Evolutionary conservation across 2,113 vertebrate genomes (phyloP), one percentile per base, ranked within the genome.

Genomic region (Halcyon malimbica): DNA sequence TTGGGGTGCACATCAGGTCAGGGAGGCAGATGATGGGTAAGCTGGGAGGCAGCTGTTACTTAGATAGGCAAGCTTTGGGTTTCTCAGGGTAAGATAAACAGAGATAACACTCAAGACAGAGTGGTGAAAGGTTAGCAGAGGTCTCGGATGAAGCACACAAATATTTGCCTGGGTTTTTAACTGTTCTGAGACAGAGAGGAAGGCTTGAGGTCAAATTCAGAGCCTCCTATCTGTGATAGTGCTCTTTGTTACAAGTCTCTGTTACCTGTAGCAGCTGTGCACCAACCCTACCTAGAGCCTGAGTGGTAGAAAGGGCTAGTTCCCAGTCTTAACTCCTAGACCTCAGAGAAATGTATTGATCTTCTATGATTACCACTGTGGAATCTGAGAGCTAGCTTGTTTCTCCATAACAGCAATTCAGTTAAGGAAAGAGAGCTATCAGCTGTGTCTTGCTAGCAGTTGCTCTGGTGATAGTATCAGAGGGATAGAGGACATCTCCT

Each of bases 141-240:
- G 84, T 91, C 68, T 64, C 31, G 71, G 87, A 78, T 51, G 86
- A 76, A 93, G 80, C 67, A 78, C 57, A 69, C 90, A 91, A 94
- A 91, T 95, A 84, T 94, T 94, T 94, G 90, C 82, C 53, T 87
- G 65, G 16, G 19, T 29, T 92, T 96, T 94, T 50, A 77, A 68
- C 75, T 78, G 48, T 77, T 73, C 53, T 80, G 74, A 93, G 77
- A n/a, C 57, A 48, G 35, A 71, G 39, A 89, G 29, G 76, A 87
- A 90, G 54, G 71, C 33, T 53, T 53, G 51, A 60, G 70, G 84
- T 88, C 92, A 68, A 65, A 96, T 85, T 57, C 85, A 85, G 74
- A 87, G 46, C 44, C n/a, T 87, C 18, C 0, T 39, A 57, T 56
- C 41, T 6, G 0, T 73, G 63, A 42, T 39, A 48, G 5, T 69